Evolutionary conservation across 1,140 invertebrate genomes (phyloP).

Genomic region (Harpegnathos saltator): DNA sequence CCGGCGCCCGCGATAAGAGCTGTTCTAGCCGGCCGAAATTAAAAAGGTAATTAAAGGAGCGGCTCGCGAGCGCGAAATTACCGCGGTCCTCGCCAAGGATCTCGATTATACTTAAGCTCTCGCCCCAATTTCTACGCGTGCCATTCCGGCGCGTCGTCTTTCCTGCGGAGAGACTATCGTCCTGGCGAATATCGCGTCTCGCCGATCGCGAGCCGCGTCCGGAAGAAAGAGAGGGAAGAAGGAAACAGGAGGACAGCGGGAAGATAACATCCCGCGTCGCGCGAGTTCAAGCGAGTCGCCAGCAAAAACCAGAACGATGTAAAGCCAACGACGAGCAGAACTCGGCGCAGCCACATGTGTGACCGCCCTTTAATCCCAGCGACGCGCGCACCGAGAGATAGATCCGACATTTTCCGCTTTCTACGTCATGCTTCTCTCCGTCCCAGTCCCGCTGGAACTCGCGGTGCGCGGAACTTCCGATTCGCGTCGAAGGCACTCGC

Average conservation of each 20-base stretch:
- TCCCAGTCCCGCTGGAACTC: not conserved
- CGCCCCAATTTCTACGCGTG: not conserved
- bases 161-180: not conserved
- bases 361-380: not conserved
- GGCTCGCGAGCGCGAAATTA: constrained; percentile 36
- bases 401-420: constrained; percentile 1
- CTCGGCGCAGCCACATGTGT: not conserved
- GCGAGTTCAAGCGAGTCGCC: not conserved
- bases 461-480: constrained; percentile 24
- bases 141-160: not conserved
- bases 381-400: not conserved
- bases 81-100: constrained; percentile 18
- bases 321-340: constrained; percentile 6
- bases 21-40: constrained; percentile 13
- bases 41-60: constrained; percentile 54
- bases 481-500: not conserved
- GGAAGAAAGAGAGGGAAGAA: too few relatives aligned
- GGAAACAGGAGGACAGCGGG: not conserved
- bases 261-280: not conserved
- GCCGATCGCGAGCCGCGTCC: too few relatives aligned
- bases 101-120: constrained; percentile 19
- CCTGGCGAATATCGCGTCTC: too few relatives aligned
- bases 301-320: not conserved
- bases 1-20: constrained; percentile 36
- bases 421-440: not conserved